Base-by-base conservation (phyloP, 2,888 invertebrate species). In the Andrena fulva region DNA sequence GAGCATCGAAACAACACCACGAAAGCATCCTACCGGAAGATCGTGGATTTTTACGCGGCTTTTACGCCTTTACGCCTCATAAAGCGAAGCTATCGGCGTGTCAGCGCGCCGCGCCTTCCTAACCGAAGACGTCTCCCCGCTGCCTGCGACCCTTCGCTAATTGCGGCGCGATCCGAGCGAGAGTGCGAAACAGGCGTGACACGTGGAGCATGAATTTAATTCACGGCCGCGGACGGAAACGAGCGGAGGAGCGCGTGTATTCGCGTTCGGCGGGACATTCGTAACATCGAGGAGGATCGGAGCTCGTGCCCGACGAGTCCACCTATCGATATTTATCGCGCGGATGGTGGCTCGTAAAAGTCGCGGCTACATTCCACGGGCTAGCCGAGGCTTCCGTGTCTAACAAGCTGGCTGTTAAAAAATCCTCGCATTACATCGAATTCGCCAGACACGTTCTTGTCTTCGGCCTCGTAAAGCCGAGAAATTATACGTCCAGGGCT, bases 1-100 rank as follows among this genome's bases (percentile, higher is more conserved):
- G 74, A 24, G 33, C 27, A 29, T 0, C 8, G 35, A 67, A 5
- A 48, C 27, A 48, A 63, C 60, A 20, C 42, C 42, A 48, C 54
- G 52, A 66, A 70, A 62, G 52, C 77, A 27, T 67, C 60, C 70
- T 67, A 35, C 42, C 72, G 77, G 72, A 75, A 74, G 71, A 60
- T 63, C 33, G 29, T 27, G 50, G 31, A 86, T 72, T 75, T 84
- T 81, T 79, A 56, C 72, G 6, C 27, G 50, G 50, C 5, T 73
- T 48, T 74, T 48, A n/a, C 71, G 62, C 66, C 63, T 72, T 82
- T 70, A 82, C 74, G 85, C 77, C 73, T 77, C 74, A 56, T 62
- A 50, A 75, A 74, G 29, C 73, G 66, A n/a, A 42, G 31, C 10
- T 1, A 62, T 52, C 50, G 35, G 10, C 54, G 54, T 24, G 62